Evolutionary conservation across 1,140 invertebrate genomes (phyloP), one percentile per base, ranked within the genome.

Genomic region (Magallana ariakensis): DNA sequence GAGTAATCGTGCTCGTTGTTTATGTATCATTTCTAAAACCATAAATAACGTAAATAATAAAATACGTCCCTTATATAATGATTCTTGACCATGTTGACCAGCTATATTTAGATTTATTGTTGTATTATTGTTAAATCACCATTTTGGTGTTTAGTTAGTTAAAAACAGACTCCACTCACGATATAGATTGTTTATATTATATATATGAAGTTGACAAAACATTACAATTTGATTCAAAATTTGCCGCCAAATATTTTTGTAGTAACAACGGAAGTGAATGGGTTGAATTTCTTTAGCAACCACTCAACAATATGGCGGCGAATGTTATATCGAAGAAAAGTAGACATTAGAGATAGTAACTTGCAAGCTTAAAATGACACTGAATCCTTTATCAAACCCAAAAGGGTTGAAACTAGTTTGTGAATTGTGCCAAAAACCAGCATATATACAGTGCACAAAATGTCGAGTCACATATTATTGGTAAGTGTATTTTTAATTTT

Each of bases 391-490:
- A 33, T 93, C 94, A 46, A 94, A 94, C 89, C 93, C 94, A 3
- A 95, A 95, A 91, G 93, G 93, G 80, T 89, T 92, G 22, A 94
- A 94, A 87, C 87, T 93, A 26, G 56, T 92, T 3, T 95, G 94
- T 91, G 94, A 95, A 91, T 87, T 95, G 53, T 94, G 94, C 91
- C 93, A 94, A 85, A 94, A 94, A 90, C 93, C 93, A 85, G 94
- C 94, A 62, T 94, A 92, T 92, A 89, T 94, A 57, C 92, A 94
- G 83, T 95, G 94, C 89, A 93, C 92, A 83, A 90, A 93, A 85
- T 95, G 94, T 84, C 91, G 93, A 88, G 94, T 95, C 0, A 94
- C 94, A 19, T 95, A 94, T 93, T 95, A 95, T 89, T 95, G 94
- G 94, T 94, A 89, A 92, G 90, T 66, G 11, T 15, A 10, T 83